Evolutionary conservation across 1,140 invertebrate genomes (phyloP).

Genomic region (Caenorhabditis remanei): DNA sequence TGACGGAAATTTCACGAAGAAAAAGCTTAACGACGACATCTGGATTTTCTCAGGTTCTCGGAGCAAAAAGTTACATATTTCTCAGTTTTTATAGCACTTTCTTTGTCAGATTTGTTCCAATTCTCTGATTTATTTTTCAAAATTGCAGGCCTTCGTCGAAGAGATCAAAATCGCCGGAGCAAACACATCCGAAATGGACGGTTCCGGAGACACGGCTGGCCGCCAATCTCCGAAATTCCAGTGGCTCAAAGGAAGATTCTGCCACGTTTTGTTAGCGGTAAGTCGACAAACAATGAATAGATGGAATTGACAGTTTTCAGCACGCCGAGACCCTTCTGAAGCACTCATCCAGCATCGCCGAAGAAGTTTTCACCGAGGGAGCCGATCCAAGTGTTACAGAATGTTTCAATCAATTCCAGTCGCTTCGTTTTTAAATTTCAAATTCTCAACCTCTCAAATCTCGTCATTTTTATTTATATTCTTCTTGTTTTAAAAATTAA

Average conservation of each 20-base stretch:
- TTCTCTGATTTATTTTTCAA: neutral
- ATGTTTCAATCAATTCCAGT: conserved; percentile 51
- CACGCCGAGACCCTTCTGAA: conserved; percentile 24
- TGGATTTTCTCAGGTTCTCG: no score
- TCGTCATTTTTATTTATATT: neutral
- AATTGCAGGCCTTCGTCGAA: conserved; percentile 14
- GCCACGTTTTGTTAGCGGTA: conserved; percentile 94
- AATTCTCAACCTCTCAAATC: neutral
- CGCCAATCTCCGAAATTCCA: conserved; percentile 78
- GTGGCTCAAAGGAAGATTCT: conserved; percentile 92
- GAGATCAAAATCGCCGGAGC: neutral
- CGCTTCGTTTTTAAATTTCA: conserved; percentile 12
- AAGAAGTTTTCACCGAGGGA: conserved; percentile 37
- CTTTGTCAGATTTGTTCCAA: no score
- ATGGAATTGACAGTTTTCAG: neutral
- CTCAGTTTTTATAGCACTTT: no score
- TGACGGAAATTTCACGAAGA: no score
- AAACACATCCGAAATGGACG: conserved; percentile 19
- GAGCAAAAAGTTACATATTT: no score
- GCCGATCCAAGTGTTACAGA: conserved; percentile 20
- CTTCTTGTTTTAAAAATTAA: neutral
- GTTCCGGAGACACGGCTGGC: neutral
- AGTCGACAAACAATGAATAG: conserved; percentile 77
- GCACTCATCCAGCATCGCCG: conserved; percentile 13
- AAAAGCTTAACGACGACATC: no score